Percentiles rank a stretch among this genome's conserved stretches.
Conservation (phyloP, 2,113 vertebrate genomes). For the Hemiprocne comata region DNA sequence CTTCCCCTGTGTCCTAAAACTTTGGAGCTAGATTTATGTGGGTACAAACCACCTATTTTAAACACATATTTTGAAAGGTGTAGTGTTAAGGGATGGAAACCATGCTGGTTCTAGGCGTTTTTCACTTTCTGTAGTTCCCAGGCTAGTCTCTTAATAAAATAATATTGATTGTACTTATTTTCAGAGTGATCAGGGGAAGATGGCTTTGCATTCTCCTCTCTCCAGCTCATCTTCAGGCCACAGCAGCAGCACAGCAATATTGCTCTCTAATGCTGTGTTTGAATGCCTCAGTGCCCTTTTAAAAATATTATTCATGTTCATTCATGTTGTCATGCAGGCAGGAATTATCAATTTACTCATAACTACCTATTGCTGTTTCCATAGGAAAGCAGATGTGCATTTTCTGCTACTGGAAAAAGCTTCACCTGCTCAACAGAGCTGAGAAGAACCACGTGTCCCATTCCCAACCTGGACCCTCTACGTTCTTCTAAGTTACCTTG, state of each 20-base stretch:
- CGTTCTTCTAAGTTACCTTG: neutral
- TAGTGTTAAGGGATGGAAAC: neutral
- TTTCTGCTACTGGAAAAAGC: neutral
- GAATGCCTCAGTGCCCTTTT: neutral
- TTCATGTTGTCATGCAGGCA: neutral
- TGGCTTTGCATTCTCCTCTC: neutral
- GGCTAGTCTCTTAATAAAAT: neutral
- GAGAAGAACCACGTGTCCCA: rapidly evolving
- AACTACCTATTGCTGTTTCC: neutral
- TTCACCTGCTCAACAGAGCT: neutral
- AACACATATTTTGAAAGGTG: neutral
- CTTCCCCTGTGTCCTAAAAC: neutral
- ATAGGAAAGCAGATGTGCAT: neutral
- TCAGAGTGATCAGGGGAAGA: neutral
- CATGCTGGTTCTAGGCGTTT: neutral
- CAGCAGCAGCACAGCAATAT: neutral
- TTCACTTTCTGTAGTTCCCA: neutral
- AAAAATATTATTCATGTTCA: neutral
- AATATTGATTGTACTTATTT: neutral
- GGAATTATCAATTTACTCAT: neutral
- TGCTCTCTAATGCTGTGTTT: neutral
- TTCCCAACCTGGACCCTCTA: neutral
- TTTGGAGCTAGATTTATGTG: neutral
- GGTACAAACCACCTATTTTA: neutral
- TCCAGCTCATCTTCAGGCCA: neutral